Percentiles rank a stretch among this genome's conserved stretches.
phyloP scores from a whole-genome alignment of 1,140 invertebrate species.

The Linepithema humile region DNA sequence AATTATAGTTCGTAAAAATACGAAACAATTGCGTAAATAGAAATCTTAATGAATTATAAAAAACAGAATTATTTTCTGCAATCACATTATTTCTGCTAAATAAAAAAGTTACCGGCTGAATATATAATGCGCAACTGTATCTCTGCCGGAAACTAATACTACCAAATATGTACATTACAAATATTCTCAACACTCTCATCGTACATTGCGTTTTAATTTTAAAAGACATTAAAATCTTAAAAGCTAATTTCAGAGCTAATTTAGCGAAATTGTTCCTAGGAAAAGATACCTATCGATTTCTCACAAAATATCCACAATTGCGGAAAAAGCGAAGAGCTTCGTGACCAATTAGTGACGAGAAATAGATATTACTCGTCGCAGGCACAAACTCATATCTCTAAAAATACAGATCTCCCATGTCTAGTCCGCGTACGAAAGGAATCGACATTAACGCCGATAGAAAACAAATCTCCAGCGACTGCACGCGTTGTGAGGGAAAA shows the following conservation, averaged over 20 bases:
- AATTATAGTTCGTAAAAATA: neutral
- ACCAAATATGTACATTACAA: neutral
- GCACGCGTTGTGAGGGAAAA: slow-evolving; percentile 45
- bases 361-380: slow-evolving; percentile 9
- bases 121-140: neutral
- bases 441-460: slow-evolving; percentile 42
- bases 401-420: slow-evolving; percentile 17
- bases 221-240: neutral
- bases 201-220: neutral
- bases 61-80: neutral
- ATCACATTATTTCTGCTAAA: neutral
- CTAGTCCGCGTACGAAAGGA: slow-evolving; percentile 17
- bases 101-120: neutral
- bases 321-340: neutral
- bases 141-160: neutral
- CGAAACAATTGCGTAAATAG: neutral
- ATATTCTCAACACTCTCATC: neutral
- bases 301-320: neutral
- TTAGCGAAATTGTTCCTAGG: neutral
- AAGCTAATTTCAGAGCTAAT: neutral
- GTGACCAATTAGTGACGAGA: slow-evolving; percentile 17
- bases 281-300: neutral
- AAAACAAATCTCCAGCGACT: slow-evolving; percentile 14
- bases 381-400: neutral
- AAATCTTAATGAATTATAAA: neutral